Evolutionary conservation across 2,888 invertebrate species (phyloP).

Genomic region (Phymatocera aterrima): DNA sequence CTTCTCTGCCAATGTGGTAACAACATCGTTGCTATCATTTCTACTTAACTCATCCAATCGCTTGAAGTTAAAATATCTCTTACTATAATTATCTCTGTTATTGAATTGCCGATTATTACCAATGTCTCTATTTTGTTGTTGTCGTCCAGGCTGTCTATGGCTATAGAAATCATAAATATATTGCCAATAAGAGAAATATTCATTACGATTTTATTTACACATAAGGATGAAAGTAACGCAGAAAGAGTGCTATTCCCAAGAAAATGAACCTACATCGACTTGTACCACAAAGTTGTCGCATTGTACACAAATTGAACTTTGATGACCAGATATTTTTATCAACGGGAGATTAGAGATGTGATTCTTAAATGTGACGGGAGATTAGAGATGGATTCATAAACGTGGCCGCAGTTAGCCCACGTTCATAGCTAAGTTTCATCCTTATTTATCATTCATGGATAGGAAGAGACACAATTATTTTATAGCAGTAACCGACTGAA

Average conservation of each 20-base stretch:
- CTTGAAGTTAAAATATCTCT: not conserved
- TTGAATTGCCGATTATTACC: not conserved
- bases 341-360: not conserved
- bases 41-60: constrained; percentile 15
- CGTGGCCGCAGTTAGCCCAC: too few relatives aligned
- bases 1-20: not conserved
- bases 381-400: too few relatives aligned
- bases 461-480: too few relatives aligned
- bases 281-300: not conserved
- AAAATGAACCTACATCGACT: not conserved
- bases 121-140: not conserved
- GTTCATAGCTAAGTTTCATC: too few relatives aligned
- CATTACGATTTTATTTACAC: not conserved
- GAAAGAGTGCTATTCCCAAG: not conserved
- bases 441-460: too few relatives aligned
- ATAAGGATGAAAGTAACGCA: not conserved
- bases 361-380: too few relatives aligned
- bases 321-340: not conserved
- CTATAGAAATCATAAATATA: not conserved
- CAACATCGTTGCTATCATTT: constrained; percentile 16
- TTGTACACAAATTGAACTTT: not conserved
- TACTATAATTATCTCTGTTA: constrained; percentile 9
- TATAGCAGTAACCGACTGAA: not conserved
- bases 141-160: not conserved
- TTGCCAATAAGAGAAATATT: not conserved